Percentiles rank a stretch among this genome's conserved stretches.
Conservation (phyloP, 1,140 invertebrate genomes). For the Cepaea nemoralis region DNA sequence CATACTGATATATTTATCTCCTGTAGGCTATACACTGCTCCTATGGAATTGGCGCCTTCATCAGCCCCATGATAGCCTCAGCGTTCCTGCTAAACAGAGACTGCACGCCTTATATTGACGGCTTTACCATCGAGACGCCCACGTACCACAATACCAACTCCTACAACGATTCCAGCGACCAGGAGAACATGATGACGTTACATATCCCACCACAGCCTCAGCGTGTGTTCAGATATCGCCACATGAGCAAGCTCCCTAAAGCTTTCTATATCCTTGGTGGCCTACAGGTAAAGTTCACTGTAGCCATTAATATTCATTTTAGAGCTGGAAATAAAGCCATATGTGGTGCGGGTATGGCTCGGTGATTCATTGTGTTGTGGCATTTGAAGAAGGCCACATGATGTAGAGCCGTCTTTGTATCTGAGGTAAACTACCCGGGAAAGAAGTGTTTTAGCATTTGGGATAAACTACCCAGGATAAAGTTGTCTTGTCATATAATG, state of each 20-base stretch:
- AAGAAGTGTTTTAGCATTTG: no score
- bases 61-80: conserved; percentile 74
- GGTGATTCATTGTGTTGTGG: no score
- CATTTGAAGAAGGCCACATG: no score
- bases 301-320: no score
- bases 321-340: not conserved
- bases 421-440: no score
- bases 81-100: conserved; percentile 74
- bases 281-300: conserved; percentile 68
- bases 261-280: conserved; percentile 74
- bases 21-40: conserved; percentile 74
- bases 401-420: no score
- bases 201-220: conserved; percentile 51
- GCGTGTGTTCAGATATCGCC: conserved; percentile 57
- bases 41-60: conserved; percentile 75
- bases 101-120: conserved; percentile 66
- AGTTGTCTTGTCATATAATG: no score
- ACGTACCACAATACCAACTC: not conserved
- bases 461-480: no score
- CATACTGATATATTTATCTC: not conserved
- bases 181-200: conserved; percentile 22
- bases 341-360: not conserved
- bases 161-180: conserved; percentile 26
- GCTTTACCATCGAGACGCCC: conserved; percentile 51
- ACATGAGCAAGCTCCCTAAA: conserved; percentile 69